Evolutionary conservation across 2,113 vertebrate species (phyloP), one percentile per base, ranked within the genome.

Genomic region (Phylloscopus whistleri): DNA sequence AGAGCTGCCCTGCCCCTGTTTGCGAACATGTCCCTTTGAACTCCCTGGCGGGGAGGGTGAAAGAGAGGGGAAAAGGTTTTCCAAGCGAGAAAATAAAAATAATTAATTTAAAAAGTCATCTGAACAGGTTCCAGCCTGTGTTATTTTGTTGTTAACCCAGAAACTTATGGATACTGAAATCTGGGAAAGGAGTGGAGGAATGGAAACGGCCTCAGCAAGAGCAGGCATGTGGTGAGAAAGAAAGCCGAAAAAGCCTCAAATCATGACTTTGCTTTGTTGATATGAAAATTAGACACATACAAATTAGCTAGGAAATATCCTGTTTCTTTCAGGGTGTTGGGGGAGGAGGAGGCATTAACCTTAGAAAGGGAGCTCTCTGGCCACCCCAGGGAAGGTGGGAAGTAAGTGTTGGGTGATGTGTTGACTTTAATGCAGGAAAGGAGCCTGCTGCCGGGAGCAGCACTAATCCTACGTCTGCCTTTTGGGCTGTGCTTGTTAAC

Each of bases 361-460:
- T 96, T 80, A 64, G 72, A 89, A 90, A 96, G 87, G 86, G 95
- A 97, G 84, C 72, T 90, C 84, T 95, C 49, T 0, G 75, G 88
- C 92, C 96, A 94, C 94, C 93, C 91, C 90, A 44, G 96, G 96
- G 95, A 96, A 87, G 77, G 94, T 91, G 91, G 96, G 96, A 97
- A 97, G 93, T 94, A 95, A 95, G 96, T 95, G 97, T 67, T 83
- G 84, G 90, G 69, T 96, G 96, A 97, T 96, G 95, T 97, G 96
- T 94, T 97, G 96, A 97, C 95, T 97, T 97, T 96, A 96, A 97
- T 96, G 94, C 94, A 96, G 95, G 94, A 96, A 95, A 97, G 83
- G 59, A 96, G 90, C 78, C 91, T 94, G 84, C 90, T 93, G 90
- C 88, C 4, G 86, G 94, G 84, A 90, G 93, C 66, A 72, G 87